Evolutionary conservation across 2,797 vertebrate genomes (phyloP).

Genomic region (Trematomus bernacchii): DNA sequence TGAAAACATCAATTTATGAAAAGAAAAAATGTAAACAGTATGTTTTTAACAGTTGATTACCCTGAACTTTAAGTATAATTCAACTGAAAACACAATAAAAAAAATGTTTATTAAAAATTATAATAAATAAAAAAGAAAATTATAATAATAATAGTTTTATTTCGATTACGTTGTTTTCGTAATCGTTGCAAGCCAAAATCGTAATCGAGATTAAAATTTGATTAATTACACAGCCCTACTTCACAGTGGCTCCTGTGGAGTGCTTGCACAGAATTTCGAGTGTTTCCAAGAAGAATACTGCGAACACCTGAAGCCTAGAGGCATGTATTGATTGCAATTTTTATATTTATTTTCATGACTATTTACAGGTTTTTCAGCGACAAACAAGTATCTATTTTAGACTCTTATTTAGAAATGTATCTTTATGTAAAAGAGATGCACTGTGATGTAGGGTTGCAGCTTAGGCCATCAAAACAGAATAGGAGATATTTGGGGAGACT

Average conservation of each 20-base stretch:
- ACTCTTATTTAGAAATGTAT: neutral
- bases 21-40: too few species aligned
- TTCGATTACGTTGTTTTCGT: too few species aligned
- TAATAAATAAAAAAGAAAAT: too few species aligned
- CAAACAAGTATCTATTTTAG: neutral
- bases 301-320: neutral
- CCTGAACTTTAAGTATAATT: too few species aligned
- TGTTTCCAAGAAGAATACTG: neutral
- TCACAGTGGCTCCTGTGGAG: slow-evolving; percentile 3
- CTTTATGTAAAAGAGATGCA: neutral
- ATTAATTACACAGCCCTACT: too few species aligned
- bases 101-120: too few species aligned
- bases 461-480: neutral
- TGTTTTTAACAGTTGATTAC: too few species aligned
- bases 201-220: too few species aligned
- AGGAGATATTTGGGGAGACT: neutral
- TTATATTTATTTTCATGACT: neutral
- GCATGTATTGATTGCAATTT: neutral
- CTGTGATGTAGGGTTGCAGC: neutral
- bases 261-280: slow-evolving; percentile 8
- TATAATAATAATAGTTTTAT: too few species aligned
- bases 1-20: too few species aligned
- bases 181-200: too few species aligned
- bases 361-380: neutral
- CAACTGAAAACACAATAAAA: too few species aligned